These are phyloP conservation scores for Anguilla japonica DNA, from an alignment of 2,113 vertebrate genomes.

Conservation along the genomic window DNA sequence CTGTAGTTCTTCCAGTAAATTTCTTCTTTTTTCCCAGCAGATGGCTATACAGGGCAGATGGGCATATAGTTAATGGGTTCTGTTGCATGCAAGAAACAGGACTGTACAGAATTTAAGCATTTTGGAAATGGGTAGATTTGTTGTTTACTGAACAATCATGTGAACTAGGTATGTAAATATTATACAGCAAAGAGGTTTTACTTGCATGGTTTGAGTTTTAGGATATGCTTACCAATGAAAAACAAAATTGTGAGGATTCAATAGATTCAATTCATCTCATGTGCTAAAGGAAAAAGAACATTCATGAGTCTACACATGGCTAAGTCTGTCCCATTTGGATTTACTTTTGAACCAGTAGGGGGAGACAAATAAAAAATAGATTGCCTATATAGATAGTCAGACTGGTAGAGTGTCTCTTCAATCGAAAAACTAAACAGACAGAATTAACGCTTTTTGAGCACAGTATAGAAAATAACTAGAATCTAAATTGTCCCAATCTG, in stretches of 20 bases:
- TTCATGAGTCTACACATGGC: not conserved
- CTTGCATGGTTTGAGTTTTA: conserved; percentile 10
- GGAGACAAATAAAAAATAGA: not conserved
- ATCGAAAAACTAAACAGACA: not conserved
- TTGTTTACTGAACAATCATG: not conserved
- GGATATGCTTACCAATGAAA: not conserved
- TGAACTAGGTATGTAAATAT: not conserved
- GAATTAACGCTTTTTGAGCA: not conserved
- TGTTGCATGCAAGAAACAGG: not conserved
- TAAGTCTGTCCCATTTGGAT: not conserved
- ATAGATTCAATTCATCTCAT: not conserved
- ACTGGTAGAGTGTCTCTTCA: not conserved
- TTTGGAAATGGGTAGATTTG: not conserved
- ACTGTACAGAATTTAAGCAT: not conserved
- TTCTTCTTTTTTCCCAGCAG: not conserved
- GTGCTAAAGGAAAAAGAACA: not conserved
- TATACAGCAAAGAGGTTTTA: conserved; percentile 6
- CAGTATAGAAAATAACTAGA: not conserved
- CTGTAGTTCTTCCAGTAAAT: too few relatives aligned
- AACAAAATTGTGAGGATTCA: not conserved
- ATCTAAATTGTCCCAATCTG: not conserved
- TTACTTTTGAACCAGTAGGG: not conserved
- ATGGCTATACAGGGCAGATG: not conserved
- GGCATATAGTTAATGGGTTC: not conserved
- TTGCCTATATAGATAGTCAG: too few relatives aligned